Conservation (phyloP, 37 sponge, comb jelly and placozoan species). For the Crambe crambe region DNA sequence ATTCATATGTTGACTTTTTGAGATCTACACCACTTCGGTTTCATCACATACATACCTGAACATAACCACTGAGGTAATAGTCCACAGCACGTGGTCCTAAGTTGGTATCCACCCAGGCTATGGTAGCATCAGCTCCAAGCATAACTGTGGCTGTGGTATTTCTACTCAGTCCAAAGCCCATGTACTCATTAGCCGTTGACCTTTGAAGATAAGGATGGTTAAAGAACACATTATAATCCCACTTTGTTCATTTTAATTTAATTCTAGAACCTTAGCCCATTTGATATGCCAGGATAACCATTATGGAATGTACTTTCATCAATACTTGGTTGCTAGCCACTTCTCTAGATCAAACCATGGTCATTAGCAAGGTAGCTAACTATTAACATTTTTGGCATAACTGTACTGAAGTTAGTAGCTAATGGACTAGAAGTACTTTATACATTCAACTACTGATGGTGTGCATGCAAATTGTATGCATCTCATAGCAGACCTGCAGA, state of each 20-base stretch:
- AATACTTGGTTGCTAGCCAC: too few species aligned
- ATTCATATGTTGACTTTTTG: neutral
- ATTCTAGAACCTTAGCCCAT: too few species aligned
- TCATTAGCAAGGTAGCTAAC: too few species aligned
- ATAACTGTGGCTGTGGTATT: neutral
- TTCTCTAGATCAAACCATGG: too few species aligned
- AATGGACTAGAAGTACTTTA: too few species aligned
- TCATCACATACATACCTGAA: slow-evolving; percentile 30
- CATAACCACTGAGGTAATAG: slow-evolving; percentile 45
- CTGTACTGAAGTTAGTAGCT: too few species aligned
- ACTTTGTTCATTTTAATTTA: neutral
- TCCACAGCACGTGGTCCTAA: slow-evolving; percentile 43
- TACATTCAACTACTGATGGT: too few species aligned
- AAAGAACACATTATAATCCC: neutral
- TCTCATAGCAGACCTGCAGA: too few species aligned
- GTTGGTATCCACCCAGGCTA: slow-evolving; percentile 31
- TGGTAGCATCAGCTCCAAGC: slow-evolving; percentile 47
- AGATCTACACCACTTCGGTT: neutral
- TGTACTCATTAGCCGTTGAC: slow-evolving; percentile 17
- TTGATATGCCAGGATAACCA: too few species aligned
- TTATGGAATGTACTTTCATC: too few species aligned
- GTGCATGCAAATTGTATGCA: too few species aligned
- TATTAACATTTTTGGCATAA: too few species aligned
- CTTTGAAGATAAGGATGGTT: neutral
- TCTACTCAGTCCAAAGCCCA: slow-evolving; percentile 72